phyloP scores from a whole-genome alignment of 2,797 vertebrate genomes.

The Gallirallus australis region DNA sequence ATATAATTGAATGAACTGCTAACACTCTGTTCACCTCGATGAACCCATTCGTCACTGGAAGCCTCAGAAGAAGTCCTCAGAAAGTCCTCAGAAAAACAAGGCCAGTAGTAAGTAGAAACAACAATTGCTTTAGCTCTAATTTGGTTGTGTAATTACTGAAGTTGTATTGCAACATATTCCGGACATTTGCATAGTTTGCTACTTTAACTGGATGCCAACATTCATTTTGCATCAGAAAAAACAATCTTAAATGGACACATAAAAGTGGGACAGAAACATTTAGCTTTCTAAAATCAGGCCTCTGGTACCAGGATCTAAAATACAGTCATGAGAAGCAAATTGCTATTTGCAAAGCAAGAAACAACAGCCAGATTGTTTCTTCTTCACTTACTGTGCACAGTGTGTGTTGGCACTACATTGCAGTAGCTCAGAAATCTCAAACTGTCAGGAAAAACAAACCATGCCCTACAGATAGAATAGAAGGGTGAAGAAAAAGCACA shows the following conservation, averaged over 20 bases:
- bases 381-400: constrained; percentile 76
- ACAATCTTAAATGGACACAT: neutral
- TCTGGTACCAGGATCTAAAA: constrained; percentile 48
- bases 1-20: neutral
- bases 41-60: neutral
- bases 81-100: neutral
- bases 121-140: neutral
- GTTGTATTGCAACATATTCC: neutral
- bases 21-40: neutral
- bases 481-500: constrained; percentile 53
- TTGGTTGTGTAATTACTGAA: neutral
- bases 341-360: constrained; percentile 76
- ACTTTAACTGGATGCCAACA: neutral
- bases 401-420: constrained; percentile 71
- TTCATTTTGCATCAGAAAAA: neutral
- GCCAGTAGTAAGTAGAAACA: neutral
- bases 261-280: neutral
- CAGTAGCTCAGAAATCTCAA: constrained; percentile 72
- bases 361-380: constrained; percentile 81
- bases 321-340: constrained; percentile 64
- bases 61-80: no score
- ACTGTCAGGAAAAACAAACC: constrained; percentile 80
- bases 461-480: constrained; percentile 67
- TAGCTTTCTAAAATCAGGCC: neutral
- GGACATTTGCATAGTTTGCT: neutral